Percentiles rank a stretch among this genome's conserved stretches.
Conservation (phyloP, 1,140 invertebrate species). For the Myzus persicae region DNA sequence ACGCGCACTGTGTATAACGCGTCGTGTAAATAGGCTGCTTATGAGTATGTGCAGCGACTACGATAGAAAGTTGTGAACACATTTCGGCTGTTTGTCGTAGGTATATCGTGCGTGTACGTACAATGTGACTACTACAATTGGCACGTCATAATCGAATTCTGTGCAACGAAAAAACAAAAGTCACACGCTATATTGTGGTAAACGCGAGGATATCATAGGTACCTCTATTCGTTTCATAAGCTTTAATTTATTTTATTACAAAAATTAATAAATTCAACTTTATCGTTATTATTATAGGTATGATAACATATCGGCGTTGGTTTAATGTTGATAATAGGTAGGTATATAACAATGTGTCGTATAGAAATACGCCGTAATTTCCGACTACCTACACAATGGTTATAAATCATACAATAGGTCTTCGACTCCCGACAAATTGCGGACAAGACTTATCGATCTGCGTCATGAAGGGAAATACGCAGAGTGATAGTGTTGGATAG, state of each 20-base stretch:
- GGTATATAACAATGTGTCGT: no score
- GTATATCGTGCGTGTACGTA: background rate
- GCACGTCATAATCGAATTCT: background rate
- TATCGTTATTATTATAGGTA: background rate
- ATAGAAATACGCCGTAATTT: no score
- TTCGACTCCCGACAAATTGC: background rate
- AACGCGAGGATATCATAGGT: no score
- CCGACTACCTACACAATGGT: no score
- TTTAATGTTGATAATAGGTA: background rate
- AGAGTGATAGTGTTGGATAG: no score
- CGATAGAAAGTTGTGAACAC: conserved; percentile 1
- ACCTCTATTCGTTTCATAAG: background rate
- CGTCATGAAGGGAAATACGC: background rate
- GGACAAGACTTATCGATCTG: background rate
- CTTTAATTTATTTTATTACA: background rate
- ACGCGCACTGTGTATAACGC: background rate
- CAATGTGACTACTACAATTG: background rate
- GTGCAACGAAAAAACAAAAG: background rate
- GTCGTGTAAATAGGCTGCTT: background rate
- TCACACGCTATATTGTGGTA: no score
- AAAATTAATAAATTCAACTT: background rate
- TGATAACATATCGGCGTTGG: background rate
- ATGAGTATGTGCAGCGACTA: background rate
- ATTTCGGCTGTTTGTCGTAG: background rate
- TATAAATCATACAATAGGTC: no score